Percentiles rank a stretch among this genome's conserved stretches.
Conservation (phyloP, 2,888 invertebrate genomes). For the Rotaria socialis region DNA sequence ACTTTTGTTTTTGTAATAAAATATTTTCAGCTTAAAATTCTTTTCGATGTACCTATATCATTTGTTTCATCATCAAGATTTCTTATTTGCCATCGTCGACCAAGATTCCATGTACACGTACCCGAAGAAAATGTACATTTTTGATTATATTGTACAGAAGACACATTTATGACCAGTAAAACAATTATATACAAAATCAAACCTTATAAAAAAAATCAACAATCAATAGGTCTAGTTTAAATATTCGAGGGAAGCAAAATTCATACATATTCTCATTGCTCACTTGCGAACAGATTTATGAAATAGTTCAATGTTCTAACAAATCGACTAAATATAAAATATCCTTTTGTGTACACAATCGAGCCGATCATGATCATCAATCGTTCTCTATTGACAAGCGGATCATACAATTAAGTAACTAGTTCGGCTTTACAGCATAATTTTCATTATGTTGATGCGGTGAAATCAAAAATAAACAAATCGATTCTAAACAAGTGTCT, state of each 20-base stretch:
- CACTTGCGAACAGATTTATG: no score
- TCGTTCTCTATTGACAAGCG: background rate
- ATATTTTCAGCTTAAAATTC: no score
- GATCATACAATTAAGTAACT: background rate
- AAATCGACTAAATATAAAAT: background rate
- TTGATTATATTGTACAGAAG: background rate
- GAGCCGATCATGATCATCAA: background rate
- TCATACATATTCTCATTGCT: background rate
- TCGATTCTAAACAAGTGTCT: no score
- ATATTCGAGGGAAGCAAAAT: background rate
- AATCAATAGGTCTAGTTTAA: background rate
- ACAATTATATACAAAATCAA: background rate
- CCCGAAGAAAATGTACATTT: constrained; percentile 13
- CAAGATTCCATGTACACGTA: background rate
- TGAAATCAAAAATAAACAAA: background rate
- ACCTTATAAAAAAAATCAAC: background rate
- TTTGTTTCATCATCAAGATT: background rate
- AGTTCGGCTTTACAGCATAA: background rate
- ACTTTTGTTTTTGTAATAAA: background rate
- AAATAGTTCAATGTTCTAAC: background rate
- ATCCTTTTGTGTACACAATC: background rate
- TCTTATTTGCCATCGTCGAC: constrained; percentile 14
- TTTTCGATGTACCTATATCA: background rate
- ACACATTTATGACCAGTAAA: background rate
- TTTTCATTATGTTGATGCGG: background rate